Conservation (phyloP, 2,113 vertebrate species). For the Ahaetulla prasina region DNA sequence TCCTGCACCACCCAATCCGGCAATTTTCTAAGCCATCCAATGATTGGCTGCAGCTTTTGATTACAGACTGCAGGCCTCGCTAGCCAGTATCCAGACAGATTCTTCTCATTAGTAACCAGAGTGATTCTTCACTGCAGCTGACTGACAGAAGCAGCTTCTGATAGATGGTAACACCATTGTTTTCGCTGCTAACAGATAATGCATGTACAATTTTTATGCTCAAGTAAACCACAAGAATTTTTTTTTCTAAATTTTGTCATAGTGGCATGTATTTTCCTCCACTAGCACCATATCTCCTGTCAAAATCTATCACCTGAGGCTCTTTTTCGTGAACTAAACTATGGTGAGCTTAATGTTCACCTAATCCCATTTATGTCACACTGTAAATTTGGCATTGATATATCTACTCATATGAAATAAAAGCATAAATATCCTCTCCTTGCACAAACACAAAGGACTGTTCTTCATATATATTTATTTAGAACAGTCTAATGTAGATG, state of each 20-base stretch:
- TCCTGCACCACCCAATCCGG: rapidly evolving
- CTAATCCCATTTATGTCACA: constrained; percentile 41
- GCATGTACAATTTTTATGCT: neutral
- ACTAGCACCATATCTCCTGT: neutral
- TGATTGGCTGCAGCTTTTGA: constrained; percentile 10
- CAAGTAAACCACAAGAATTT: neutral
- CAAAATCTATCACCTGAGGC: constrained; percentile 22
- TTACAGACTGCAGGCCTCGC: constrained; percentile 9
- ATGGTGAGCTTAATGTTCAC: constrained; percentile 34
- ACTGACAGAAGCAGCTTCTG: neutral
- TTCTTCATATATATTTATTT: neutral
- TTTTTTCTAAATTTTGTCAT: constrained; percentile 1
- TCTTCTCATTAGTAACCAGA: constrained; percentile 1
- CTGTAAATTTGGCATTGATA: constrained; percentile 40
- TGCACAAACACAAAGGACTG: neutral
- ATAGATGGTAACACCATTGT: rapidly evolving
- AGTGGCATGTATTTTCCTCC: neutral
- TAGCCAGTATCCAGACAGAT: neutral
- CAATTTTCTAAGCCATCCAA: neutral
- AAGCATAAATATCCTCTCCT: constrained; percentile 18
- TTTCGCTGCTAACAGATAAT: neutral
- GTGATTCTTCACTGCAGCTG: constrained; percentile 7
- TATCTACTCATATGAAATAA: constrained; percentile 20
- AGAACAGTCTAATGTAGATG: neutral
- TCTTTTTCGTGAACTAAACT: constrained; percentile 12